Evolutionary conservation across 1,140 invertebrate genomes (phyloP).

Genomic region (Drosophila rufa): DNA sequence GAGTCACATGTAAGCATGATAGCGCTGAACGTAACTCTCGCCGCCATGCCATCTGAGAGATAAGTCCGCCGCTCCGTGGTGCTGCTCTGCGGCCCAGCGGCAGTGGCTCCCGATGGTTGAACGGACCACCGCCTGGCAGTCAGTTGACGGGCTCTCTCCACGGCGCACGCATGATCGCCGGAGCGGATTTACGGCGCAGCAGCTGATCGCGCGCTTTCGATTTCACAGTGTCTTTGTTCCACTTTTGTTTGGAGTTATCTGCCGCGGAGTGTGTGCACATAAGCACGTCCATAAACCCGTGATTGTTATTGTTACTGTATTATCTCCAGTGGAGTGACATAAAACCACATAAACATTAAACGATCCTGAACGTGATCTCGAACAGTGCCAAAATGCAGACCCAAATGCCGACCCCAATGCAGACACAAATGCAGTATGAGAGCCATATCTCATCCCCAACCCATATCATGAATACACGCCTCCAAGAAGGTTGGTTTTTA

Average conservation of each 20-base stretch:
- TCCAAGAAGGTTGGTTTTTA: slow-evolving; percentile 34
- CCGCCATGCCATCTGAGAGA: slow-evolving; percentile 24
- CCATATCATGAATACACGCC: neutral
- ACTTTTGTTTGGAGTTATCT: slow-evolving; percentile 20
- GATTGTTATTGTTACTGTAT: slow-evolving; percentile 9
- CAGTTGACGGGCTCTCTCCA: slow-evolving; percentile 53
- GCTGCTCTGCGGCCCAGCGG: neutral
- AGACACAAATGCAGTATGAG: slow-evolving; percentile 46
- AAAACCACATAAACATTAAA: slow-evolving; percentile 2
- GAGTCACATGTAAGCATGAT: slow-evolving; percentile 46
- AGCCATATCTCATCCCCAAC: slow-evolving; percentile 9
- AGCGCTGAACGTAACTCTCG: slow-evolving; percentile 29
- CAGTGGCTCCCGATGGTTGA: slow-evolving; percentile 2
- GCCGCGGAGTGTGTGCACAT: slow-evolving; percentile 7
- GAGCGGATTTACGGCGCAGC: slow-evolving; percentile 34
- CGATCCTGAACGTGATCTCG: neutral
- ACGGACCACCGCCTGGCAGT: slow-evolving; percentile 19
- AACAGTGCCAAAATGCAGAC: slow-evolving; percentile 36
- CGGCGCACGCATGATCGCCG: slow-evolving; percentile 47
- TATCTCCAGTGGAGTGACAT: neutral
- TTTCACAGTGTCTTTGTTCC: slow-evolving; percentile 30
- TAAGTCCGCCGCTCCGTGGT: slow-evolving; percentile 17
- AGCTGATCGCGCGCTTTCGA: slow-evolving; percentile 30
- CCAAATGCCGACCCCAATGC: slow-evolving; percentile 31
- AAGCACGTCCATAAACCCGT: slow-evolving; percentile 7